These are phyloP conservation scores for Drosophila tropicalis DNA, from an alignment of 1,140 invertebrate genomes.

Conservation along the genomic window DNA sequence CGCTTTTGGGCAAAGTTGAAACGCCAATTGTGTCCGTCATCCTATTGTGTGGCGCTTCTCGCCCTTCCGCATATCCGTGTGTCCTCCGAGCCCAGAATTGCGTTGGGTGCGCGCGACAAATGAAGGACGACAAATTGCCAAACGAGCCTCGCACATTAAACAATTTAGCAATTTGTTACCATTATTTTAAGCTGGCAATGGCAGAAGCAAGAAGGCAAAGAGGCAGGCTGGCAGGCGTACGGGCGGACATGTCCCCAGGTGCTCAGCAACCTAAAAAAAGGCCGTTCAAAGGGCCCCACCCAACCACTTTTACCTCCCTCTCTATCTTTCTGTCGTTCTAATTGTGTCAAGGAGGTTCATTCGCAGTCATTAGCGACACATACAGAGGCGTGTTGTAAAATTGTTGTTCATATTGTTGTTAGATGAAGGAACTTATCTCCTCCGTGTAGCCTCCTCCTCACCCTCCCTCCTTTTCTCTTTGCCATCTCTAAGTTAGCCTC, in stretches of 20 bases:
- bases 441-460: constrained; percentile 3
- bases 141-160: constrained; percentile 71
- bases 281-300: constrained; percentile 15
- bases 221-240: too few species aligned
- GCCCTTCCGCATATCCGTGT: background rate
- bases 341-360: constrained; percentile 80
- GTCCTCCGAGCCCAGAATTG: background rate
- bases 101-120: constrained; percentile 37
- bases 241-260: constrained; percentile 10
- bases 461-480: constrained; percentile 19
- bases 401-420: constrained; percentile 24
- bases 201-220: background rate
- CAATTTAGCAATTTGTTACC: constrained; percentile 77
- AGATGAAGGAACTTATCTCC: constrained; percentile 14
- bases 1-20: constrained; percentile 40
- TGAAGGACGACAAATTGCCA: constrained; percentile 76
- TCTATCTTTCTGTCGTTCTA: constrained; percentile 31
- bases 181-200: constrained; percentile 72
- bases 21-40: constrained; percentile 62
- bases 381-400: constrained; percentile 50
- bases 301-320: background rate
- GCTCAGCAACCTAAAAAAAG: constrained; percentile 6
- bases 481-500: constrained; percentile 27
- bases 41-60: constrained; percentile 25
- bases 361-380: constrained; percentile 69